Base-by-base conservation (phyloP, 2,113 vertebrate genomes). In the Dasypus novemcinctus region DNA sequence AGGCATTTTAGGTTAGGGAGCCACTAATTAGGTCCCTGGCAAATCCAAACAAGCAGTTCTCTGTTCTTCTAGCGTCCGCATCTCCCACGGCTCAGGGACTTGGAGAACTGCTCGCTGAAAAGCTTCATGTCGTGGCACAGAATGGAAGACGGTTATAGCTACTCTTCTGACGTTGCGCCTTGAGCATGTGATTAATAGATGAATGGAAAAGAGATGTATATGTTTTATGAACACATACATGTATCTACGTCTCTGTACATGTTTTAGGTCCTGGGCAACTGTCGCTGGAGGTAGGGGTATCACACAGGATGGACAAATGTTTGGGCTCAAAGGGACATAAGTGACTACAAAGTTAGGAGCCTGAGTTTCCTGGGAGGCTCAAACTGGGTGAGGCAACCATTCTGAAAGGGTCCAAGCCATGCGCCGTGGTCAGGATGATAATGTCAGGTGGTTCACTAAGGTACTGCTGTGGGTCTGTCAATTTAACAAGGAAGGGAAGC, bases 361-460 rank as follows among this genome's bases (percentile, higher is more conserved):
- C n/a, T 1, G 4, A 46, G 41, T 63, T n/a, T 14, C 69, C 10
- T 0, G 1, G 2, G 23, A 27, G 33, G 43, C 78, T 76, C 36
- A 76, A 15, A 66, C 7, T 1, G 27, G 54, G 68, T 66, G 18
- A 8, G 11, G 59, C 43, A 49, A 38, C 38, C 38, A 2, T 36
- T 80, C 75, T 64, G 87, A 41, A 66, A 1, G 15, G 25, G 29
- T 29, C n/a, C 17, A 18, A 10, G 10, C 8, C 3, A 31, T 1
- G 2, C 38, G 4, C n/a, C 14, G 15, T 1, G 0, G 68, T n/a
- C 7, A 3, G 4, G 0, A 10, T 4, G 41, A 11, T 49, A 18
- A 31, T 66, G 76, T 66, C 7, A 17, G 25, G 38, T 36, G 43
- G 52, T 61, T 68, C 64, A 38, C 23, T 8, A 27, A 49, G 17